phyloP scores from a whole-genome alignment of 1,140 invertebrate species.

The Capitella teleta region DNA sequence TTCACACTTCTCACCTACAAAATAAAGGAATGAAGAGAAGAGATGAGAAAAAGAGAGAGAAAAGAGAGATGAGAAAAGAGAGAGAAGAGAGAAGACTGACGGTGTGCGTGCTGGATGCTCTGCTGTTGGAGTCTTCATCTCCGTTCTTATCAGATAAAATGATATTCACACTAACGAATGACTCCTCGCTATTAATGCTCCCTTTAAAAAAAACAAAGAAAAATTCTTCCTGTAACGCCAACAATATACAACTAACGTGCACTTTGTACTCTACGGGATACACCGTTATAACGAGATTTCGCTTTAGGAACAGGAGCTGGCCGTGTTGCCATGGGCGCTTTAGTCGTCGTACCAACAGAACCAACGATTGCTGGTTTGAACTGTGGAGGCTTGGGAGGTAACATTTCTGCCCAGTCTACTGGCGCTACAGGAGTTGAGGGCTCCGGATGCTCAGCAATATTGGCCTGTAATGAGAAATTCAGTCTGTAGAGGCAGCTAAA shows the following conservation, averaged over 20 bases:
- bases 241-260: no score
- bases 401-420: no score
- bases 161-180: not conserved
- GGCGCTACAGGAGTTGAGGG: no score
- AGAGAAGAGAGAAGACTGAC: not conserved
- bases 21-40: not conserved
- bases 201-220: not conserved
- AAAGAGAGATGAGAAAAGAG: not conserved
- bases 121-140: not conserved
- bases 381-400: not conserved
- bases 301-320: no score
- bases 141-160: not conserved
- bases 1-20: constrained; percentile 22
- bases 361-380: not conserved
- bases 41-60: not conserved
- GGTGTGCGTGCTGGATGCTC: not conserved
- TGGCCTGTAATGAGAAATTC: not conserved
- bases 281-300: no score
- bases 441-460: no score
- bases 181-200: not conserved
- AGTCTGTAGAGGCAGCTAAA: not conserved
- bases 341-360: no score
- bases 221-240: no score
- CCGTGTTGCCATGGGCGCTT: no score
- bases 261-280: no score